Percentiles rank a stretch among this genome's conserved stretches.
These are phyloP conservation scores for Ophion slaviceki DNA, from an alignment of 2,888 invertebrate genomes.

Conservation along the genomic window DNA sequence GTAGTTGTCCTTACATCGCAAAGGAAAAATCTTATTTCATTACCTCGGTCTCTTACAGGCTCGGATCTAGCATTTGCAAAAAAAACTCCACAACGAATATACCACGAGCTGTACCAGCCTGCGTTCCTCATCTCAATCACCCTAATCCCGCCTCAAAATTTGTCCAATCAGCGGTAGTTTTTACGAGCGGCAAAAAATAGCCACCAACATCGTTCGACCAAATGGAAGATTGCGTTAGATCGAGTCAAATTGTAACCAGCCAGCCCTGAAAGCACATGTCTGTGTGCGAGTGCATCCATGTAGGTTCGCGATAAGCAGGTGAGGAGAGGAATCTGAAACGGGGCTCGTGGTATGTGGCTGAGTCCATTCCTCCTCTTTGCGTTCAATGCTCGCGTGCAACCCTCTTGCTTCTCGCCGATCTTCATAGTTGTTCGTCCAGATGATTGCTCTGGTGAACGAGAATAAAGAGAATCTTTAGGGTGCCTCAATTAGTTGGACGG, in stretches of 20 bases:
- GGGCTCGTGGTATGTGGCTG: slow-evolving; percentile 55
- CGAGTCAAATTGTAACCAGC: slow-evolving; percentile 14
- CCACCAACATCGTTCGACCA: too few relatives aligned
- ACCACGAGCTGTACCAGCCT: too few relatives aligned
- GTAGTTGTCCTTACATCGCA: slow-evolving; percentile 86
- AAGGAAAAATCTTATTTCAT: slow-evolving; percentile 84
- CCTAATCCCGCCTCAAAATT: too few relatives aligned
- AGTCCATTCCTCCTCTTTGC: slow-evolving; percentile 55
- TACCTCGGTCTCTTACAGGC: slow-evolving; percentile 79
- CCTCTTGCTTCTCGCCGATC: background rate
- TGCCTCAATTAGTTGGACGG: background rate
- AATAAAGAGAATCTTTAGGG: background rate
- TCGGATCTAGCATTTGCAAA: slow-evolving; percentile 70
- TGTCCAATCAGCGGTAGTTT: too few relatives aligned
- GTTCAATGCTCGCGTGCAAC: slow-evolving; percentile 57
- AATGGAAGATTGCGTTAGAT: background rate
- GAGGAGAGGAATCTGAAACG: slow-evolving; percentile 51
- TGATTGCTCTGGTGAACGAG: too few relatives aligned
- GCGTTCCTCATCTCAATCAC: too few relatives aligned
- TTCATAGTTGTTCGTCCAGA: too few relatives aligned
- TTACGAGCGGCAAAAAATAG: too few relatives aligned
- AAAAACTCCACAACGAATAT: background rate
- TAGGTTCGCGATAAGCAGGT: slow-evolving; percentile 15
- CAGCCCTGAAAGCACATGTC: slow-evolving; percentile 69
- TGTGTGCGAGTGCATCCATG: background rate